phyloP scores from a whole-genome alignment of 2,113 vertebrate species.

The Willisornis vidua region DNA sequence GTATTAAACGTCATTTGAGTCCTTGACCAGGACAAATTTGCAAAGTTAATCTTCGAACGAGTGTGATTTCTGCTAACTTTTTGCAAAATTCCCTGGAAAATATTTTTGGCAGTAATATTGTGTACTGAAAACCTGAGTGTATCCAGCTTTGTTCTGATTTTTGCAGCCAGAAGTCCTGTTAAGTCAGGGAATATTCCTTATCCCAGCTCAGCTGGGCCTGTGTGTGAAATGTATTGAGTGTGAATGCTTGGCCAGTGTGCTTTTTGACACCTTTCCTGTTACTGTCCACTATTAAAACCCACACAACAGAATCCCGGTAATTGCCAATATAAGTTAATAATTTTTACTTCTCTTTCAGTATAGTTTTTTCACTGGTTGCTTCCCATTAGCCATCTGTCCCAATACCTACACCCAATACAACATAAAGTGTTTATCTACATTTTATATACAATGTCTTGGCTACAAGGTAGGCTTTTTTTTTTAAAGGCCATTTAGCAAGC shows the following conservation, averaged over 20 bases:
- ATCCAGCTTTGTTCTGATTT: not conserved
- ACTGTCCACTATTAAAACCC: not conserved
- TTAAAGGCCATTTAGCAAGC: not conserved
- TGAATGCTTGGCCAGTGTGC: not conserved
- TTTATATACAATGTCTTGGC: not conserved
- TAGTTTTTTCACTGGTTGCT: not conserved
- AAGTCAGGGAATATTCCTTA: not conserved
- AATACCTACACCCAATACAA: not conserved
- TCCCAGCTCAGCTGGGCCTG: not conserved
- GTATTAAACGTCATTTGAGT: slow-evolving; percentile 59
- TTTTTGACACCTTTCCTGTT: not conserved
- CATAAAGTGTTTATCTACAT: not conserved
- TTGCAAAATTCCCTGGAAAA: slow-evolving; percentile 41
- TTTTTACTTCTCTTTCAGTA: not conserved
- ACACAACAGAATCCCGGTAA: not conserved
- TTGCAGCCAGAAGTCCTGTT: not conserved
- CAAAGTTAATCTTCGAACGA: slow-evolving; percentile 29
- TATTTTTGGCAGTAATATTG: slow-evolving; percentile 34
- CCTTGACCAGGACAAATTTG: slow-evolving; percentile 63
- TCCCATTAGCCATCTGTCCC: not conserved
- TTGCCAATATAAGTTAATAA: not conserved
- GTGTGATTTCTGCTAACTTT: slow-evolving; percentile 48
- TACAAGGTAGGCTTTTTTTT: not conserved
- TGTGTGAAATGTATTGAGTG: not conserved
- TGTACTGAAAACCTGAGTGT: not conserved